phyloP scores from a whole-genome alignment of 2,888 invertebrate genomes.

The Ophonus ardosiacus region DNA sequence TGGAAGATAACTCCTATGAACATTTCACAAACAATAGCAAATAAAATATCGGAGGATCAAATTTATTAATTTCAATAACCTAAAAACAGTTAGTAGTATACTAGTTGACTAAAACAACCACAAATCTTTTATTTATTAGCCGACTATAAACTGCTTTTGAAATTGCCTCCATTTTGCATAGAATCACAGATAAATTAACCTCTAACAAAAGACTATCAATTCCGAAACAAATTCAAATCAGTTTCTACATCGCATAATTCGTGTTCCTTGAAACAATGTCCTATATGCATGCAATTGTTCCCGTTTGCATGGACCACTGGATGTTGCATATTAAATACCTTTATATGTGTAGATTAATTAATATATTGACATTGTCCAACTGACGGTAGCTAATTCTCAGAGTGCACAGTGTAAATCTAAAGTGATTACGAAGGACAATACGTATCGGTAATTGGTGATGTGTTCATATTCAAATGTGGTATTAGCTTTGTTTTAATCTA shows the following conservation, averaged over 20 bases:
- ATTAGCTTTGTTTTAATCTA: neutral
- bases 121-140: neutral
- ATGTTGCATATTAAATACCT: slow-evolving; percentile 13
- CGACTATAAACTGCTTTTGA: neutral
- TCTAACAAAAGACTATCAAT: neutral
- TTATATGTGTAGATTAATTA: slow-evolving; percentile 10
- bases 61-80: too few relatives aligned
- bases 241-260: neutral
- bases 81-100: too few relatives aligned
- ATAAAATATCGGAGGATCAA: too few relatives aligned
- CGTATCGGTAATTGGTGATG: neutral
- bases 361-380: slow-evolving; percentile 1
- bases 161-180: too few relatives aligned
- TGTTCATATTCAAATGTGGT: neutral
- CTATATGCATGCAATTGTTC: neutral
- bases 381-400: neutral
- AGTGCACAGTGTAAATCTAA: neutral
- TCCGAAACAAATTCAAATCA: neutral
- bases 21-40: too few relatives aligned
- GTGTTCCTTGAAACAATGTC: slow-evolving; percentile 11
- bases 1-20: too few relatives aligned
- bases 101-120: neutral
- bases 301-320: neutral
- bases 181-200: neutral
- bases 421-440: neutral